Evolutionary conservation across 2,113 vertebrate species (phyloP), one percentile per base, ranked within the genome.

Genomic region (Xerus inauris): DNA sequence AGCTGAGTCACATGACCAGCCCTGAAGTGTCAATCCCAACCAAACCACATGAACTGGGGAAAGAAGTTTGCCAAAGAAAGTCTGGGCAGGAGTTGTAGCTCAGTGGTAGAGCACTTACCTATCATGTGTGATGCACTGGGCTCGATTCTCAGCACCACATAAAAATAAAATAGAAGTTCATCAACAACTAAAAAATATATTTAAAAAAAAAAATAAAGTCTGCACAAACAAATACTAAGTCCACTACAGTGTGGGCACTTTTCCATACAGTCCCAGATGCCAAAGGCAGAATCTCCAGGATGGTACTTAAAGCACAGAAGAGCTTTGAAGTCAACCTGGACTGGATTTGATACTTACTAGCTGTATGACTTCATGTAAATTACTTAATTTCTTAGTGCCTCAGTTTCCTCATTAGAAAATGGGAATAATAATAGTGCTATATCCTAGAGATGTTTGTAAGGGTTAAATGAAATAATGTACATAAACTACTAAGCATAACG

Each of bases 251-350:
- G 24, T n/a, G n/a, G n/a, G 30, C n/a, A 76, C 45, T 72, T 49
- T 54, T 91, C 82, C 35, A 20, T 51, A 82, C 71, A 73, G n/a
- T 40, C 45, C 65, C 82, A 73, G 88, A 38, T 20, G 40, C 62
- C 92, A 81, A 54, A 87, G 75, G 30, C 64, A 54, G 79, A 84
- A 82, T 57, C 16, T 13, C n/a, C 13, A 42, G 26, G 40, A 85
- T 49, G 49, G 38, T 10, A 5, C 51, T 87, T 57, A 75, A 59
- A 91, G 54, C 42, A 81, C 1, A 82, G 59, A 57, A 87, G 28
- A 67, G 54, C 67, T 97, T 79, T 97, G 89, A 93, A 91, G 95
- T 93, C 92, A 94, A 62, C 80, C 82, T 72, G 72, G 57, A 72
- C 71, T 85, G 84, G 90, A 80, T 95, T 80, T 80, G 72, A 91